These are phyloP conservation scores for Mionectes olivaceus DNA, from an alignment of 2,797 vertebrate species.

Conservation along the genomic window DNA sequence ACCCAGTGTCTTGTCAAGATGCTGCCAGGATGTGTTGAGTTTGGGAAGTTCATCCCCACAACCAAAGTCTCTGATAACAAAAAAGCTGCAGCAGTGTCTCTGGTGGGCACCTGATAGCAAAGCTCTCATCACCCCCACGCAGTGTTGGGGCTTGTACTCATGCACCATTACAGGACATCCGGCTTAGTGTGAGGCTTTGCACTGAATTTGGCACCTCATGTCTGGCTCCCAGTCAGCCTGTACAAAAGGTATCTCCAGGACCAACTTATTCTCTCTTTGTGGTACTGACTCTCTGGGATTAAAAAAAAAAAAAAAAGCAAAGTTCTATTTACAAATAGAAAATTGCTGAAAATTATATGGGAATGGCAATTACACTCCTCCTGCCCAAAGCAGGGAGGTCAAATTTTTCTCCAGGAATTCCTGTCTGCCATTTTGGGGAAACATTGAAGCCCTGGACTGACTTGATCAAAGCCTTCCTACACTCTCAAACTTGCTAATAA, in stretches of 20 bases:
- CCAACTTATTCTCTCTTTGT: neutral
- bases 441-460: neutral
- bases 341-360: neutral
- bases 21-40: neutral
- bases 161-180: neutral
- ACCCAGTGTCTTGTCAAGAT: neutral
- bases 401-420: neutral
- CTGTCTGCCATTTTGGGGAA: neutral
- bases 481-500: neutral
- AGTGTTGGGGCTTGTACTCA: rapidly evolving
- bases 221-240: neutral
- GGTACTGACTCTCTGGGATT: neutral
- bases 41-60: neutral
- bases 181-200: neutral
- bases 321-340: neutral
- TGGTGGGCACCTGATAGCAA: neutral
- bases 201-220: neutral
- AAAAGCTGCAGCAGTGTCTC: neutral
- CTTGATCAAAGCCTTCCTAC: neutral
- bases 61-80: neutral
- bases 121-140: rapidly evolving
- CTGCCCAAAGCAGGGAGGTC: neutral
- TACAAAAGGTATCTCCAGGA: neutral
- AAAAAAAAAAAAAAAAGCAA: neutral
- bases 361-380: neutral